Conservation (phyloP, 2,113 vertebrate genomes). For the Propithecus coquereli region DNA sequence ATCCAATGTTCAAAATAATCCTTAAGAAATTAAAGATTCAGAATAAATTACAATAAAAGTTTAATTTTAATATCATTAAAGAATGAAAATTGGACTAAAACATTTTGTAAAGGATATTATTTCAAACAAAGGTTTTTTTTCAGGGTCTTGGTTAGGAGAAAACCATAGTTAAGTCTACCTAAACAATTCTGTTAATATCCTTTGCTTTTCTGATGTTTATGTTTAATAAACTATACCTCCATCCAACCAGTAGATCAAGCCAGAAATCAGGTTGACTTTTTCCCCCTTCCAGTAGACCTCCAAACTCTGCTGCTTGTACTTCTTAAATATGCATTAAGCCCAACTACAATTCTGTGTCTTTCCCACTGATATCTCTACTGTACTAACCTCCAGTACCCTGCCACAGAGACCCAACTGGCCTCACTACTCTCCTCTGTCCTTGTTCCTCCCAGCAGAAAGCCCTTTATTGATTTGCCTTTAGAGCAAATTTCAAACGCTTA, state of each 20-base stretch:
- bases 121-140: background rate
- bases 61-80: background rate
- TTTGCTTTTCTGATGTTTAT: background rate
- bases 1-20: background rate
- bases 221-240: background rate
- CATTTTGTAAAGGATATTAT: slow-evolving; percentile 10
- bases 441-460: background rate
- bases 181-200: background rate
- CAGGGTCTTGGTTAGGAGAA: background rate
- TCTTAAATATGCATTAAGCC: background rate
- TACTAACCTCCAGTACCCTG: background rate
- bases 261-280: background rate
- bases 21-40: background rate
- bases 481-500: background rate
- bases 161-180: background rate
- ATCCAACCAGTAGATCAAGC: background rate
- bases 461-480: background rate
- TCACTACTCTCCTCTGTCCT: background rate
- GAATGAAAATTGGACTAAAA: background rate
- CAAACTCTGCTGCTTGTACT: background rate
- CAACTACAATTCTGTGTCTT: background rate
- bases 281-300: background rate
- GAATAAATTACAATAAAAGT: slow-evolving; percentile 19
- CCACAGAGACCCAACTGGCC: too few species aligned
- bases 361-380: background rate